Base-by-base conservation (phyloP, 2,113 vertebrate genomes). In the Acrocephalus arundinaceus region DNA sequence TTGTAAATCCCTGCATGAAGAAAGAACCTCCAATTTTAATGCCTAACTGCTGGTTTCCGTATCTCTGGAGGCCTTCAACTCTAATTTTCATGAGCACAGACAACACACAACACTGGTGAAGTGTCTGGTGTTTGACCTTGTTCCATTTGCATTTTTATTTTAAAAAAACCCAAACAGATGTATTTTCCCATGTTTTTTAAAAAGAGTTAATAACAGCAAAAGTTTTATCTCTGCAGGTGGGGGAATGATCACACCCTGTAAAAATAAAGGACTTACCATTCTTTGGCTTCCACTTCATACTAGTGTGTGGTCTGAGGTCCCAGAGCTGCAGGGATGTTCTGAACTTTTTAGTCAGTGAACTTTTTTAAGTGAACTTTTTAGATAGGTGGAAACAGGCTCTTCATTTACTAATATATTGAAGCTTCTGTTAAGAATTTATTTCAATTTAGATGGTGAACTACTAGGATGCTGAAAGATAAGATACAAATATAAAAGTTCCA, bases 271-370 rank as follows among this genome's bases (percentile, higher is more conserved):
- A 22, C 22, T 90, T 90, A n/a, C 30, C 58, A 39, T 96, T 93
- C 71, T 73, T 96, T 96, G 94, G 91, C 93, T 89, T 90, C 77
- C n/a, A 79, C 24, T 46, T 70, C 65, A 70, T 25, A 45, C 0
- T 5, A 87, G 80, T 96, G 96, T 96, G 95, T 96, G 96, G 94
- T 94, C 96, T 88, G 73, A 88, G 68, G 70, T 90, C 80, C 76
- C 93, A 89, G 58, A 93, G 87, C 78, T 90, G 61, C 90, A 76
- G 62, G 83, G 45, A 68, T 93, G 92, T 84, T 93, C 89, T 93
- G 85, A 90, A 91, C 80, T 71, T 89, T 90, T 63, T 28, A 70
- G 22, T 65, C 25, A 45, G 43, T 49, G 61, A 57, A 57, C 37
- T 39, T 35, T 31, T 13, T 23, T 43, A 63, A 93, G 55, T 61